Base-by-base conservation (phyloP, 2,113 vertebrate genomes). In the Lepus americanus region DNA sequence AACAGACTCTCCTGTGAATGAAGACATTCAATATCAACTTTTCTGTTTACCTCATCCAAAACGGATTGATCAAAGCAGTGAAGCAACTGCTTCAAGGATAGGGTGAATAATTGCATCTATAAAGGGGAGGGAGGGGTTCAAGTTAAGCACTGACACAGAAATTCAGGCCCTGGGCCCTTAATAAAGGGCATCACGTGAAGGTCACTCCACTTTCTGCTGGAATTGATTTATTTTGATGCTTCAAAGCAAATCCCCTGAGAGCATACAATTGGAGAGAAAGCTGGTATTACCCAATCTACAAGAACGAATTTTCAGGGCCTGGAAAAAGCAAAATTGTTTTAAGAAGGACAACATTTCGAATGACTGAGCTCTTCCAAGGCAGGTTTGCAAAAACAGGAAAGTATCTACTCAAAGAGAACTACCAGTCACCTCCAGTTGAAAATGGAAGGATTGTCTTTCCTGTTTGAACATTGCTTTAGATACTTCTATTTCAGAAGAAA, bases 401-500 rank as follows among this genome's bases (percentile, higher is more conserved):
- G 74, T 55, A 76, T 80, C 82, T 23, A 27, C 9, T 94, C 78
- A 67, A 86, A 94, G 86, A 82, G 29, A 89, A 64, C n/a, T 29
- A 70, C 31, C 55, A 36, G 27, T 79, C 25, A 66, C 25, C 22
- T 53, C 4, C 17, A 19, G 78, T 23, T 61, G 11, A 92, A 89
- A 94, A 79, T 27, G 11, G 31, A 53, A 39, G 22, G 10, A 4
- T 31, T 33, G 4, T 67, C 33, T 76, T 59, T 78, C 73, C 82
- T 82, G 53, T 36, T 27, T n/a, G n/a, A 55, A 82, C 22, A 67
- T 49, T 27, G 20, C 31, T 39, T 86, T 29, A 22, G 33, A 33
- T 33, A 9, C 49, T 77, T 67, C 78, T 78, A 90, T 82, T 69
- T 80, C 67, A 82, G 70, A 90, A 69, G 64, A 95, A 84, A 87